Percentiles rank a stretch among this genome's conserved stretches.
Conservation (phyloP, 1,140 invertebrate species). For the Drosophila simulans region DNA sequence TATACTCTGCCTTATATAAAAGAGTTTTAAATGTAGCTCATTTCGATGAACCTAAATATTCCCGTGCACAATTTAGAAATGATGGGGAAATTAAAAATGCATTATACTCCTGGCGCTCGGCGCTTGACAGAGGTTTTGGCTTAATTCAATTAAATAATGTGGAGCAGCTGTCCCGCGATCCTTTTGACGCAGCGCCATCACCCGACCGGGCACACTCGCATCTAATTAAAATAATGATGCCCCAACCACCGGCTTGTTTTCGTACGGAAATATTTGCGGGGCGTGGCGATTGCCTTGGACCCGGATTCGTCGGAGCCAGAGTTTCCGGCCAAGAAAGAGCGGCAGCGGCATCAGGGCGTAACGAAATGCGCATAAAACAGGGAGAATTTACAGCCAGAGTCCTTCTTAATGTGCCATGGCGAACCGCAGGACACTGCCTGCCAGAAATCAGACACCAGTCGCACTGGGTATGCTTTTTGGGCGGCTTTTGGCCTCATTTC, state of each 20-base stretch:
- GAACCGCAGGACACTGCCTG: constrained; percentile 53
- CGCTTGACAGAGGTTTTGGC: constrained; percentile 26
- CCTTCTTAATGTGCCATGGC: constrained; percentile 72
- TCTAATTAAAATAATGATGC: constrained; percentile 73
- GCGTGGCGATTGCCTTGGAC: constrained; percentile 51
- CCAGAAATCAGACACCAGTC: constrained; percentile 37
- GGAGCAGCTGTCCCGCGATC: constrained; percentile 36
- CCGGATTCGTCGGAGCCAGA: constrained; percentile 23
- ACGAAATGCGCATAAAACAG: constrained; percentile 73
- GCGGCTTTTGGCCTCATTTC: constrained; percentile 68
- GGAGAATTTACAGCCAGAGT: constrained; percentile 67
- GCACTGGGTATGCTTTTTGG: constrained; percentile 35
- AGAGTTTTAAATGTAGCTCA: too few relatives aligned
- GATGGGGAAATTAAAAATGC: constrained; percentile 52
- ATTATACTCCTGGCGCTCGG: constrained; percentile 32
- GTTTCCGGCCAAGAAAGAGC: constrained; percentile 44
- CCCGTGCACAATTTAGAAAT: background rate
- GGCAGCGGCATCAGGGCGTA: constrained; percentile 59
- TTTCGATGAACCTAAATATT: too few relatives aligned
- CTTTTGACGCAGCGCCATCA: constrained; percentile 15
- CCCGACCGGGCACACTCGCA: constrained; percentile 31
- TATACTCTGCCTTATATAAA: too few relatives aligned
- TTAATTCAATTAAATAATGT: constrained; percentile 65
- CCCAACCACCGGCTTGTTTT: constrained; percentile 30
- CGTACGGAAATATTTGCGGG: constrained; percentile 61